Conservation (phyloP, 2,113 vertebrate genomes). For the Oplegnathus fasciatus region DNA sequence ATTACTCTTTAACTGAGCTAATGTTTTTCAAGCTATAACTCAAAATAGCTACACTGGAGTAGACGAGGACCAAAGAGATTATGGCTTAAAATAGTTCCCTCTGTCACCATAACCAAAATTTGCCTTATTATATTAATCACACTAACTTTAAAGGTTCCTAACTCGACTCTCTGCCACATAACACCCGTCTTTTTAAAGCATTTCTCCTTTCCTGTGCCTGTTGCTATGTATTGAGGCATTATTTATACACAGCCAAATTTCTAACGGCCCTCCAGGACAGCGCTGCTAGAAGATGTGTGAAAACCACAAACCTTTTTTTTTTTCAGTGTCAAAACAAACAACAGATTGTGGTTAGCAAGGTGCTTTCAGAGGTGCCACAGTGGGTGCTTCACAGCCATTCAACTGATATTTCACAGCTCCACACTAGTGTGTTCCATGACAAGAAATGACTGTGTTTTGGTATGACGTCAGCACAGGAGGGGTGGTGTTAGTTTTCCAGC, state of each 20-base stretch:
- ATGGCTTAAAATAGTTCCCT: conserved; percentile 21
- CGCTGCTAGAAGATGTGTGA: conserved; percentile 17
- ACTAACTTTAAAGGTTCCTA: not conserved
- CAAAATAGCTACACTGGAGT: conserved; percentile 33
- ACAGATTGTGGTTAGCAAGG: conserved; percentile 11
- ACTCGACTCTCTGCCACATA: not conserved
- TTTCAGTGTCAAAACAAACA: conserved; percentile 40
- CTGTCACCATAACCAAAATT: not conserved
- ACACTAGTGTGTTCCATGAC: not conserved
- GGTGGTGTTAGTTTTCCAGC: conserved; percentile 43
- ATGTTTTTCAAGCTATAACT: conserved; percentile 45
- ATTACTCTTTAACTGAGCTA: conserved; percentile 53
- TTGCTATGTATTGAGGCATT: not conserved
- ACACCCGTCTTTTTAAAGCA: not conserved
- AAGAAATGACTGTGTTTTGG: conserved; percentile 28
- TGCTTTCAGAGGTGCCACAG: conserved; percentile 1
- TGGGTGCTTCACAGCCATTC: conserved; percentile 16
- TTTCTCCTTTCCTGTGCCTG: not conserved
- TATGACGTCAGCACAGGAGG: conserved; percentile 28
- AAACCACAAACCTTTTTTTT: conserved; percentile 28
- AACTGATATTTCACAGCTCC: conserved; percentile 28
- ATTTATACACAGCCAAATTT: not conserved
- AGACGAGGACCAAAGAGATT: not conserved
- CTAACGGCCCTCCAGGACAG: not conserved
- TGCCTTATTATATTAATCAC: not conserved